Conservation (phyloP, 2,888 invertebrate genomes). For the Hymenopus coronatus region DNA sequence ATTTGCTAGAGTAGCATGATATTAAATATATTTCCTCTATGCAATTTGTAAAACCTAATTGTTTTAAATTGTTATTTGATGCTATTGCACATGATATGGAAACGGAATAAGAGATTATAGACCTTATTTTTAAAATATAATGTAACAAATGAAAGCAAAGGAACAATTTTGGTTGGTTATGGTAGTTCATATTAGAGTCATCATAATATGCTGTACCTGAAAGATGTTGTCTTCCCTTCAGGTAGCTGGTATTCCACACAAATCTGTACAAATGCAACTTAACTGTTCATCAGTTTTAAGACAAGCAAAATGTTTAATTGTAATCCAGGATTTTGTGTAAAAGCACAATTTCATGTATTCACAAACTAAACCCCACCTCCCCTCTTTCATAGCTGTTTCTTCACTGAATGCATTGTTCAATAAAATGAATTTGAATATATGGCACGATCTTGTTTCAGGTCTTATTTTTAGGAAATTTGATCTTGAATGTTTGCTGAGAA, state of each 20-base stretch:
- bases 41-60: not conserved
- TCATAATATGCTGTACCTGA: not conserved
- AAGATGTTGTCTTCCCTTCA: not conserved
- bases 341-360: not conserved
- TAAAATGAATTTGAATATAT: no score
- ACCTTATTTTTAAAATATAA: not conserved
- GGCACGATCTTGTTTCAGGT: no score
- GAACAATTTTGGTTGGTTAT: not conserved
- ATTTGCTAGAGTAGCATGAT: not conserved
- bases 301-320: not conserved
- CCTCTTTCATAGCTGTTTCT: not conserved
- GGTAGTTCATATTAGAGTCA: not conserved
- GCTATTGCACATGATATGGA: not conserved
- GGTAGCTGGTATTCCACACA: not conserved
- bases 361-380: not conserved
- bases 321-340: not conserved
- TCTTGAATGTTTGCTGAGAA: no score
- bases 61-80: not conserved
- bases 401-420: not conserved
- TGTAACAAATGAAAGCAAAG: not conserved
- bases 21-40: not conserved
- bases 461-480: no score
- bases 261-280: not conserved
- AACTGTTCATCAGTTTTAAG: not conserved
- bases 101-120: not conserved